Evolutionary conservation across 2,888 invertebrate species (phyloP), one percentile per base, ranked within the genome.

Genomic region (Megaustenia siamemsis): DNA sequence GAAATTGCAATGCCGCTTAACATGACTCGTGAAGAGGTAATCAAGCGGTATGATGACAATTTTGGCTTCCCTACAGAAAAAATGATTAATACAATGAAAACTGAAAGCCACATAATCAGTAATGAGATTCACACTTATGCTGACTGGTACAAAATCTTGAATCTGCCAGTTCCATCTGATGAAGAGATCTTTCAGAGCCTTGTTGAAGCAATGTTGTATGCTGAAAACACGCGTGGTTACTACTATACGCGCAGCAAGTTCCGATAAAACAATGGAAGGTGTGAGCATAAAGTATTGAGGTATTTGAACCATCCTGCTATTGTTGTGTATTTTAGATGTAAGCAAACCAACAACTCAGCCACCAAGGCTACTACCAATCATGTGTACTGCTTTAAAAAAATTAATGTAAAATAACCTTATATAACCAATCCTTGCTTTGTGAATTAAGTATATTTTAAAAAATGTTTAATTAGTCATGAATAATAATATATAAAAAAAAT

Each of bases 21-120:
- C 15, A 89, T 88, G 86, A 88, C 87, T 24, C 79, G 89, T 40
- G 85, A 89, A 28, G 88, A 91, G 4, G 60, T 91, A 45, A 89
- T 90, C 21, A 87, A 88, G 43, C 87, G 91, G 3, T 92, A 92
- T 69, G 91, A 92, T 82, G 88, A 88, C 35, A 90, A 90, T 78
- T 86, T 87, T 10, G 91, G 92, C 2, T 91, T 91, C 56, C 92
- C 92, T 0, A 91, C 90, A 8, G 71, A 86, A 4, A 89, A 88
- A 0, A 91, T 91, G 91, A 90, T 91, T 10, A 83, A 83, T 76
- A 75, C 88, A 82, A 92, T 92, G 92, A 91, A 92, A 63, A 87
- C 82, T 1, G 90, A 90, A 0, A 86, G 89, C 35, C 86, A 90
- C 6, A 86, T 82, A 5, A 90, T 92, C 69, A 86, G 88, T 28